These are phyloP conservation scores for Coremacera marginata DNA, from an alignment of 2,888 invertebrate species.

Conservation along the genomic window DNA sequence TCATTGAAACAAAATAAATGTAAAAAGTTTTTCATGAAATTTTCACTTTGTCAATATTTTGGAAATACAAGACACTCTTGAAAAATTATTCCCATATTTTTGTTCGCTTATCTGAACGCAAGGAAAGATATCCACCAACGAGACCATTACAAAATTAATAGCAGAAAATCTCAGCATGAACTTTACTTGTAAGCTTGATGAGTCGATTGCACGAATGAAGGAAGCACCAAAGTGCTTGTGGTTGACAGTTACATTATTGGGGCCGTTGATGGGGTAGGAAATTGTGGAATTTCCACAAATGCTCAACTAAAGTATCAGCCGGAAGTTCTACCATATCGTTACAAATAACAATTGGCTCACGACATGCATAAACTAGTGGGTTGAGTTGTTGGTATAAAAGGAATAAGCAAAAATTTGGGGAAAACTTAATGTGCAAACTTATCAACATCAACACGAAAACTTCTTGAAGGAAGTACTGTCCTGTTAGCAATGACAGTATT, in stretches of 20 bases:
- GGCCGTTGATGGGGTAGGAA: not conserved
- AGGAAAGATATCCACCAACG: too few relatives aligned
- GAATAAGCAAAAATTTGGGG: not conserved
- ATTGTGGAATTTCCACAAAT: not conserved
- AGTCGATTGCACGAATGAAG: not conserved
- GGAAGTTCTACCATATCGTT: not conserved
- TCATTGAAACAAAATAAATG: too few relatives aligned
- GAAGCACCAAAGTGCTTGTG: not conserved
- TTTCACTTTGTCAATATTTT: too few relatives aligned
- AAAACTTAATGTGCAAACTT: not conserved
- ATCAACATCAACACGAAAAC: not conserved
- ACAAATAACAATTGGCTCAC: not conserved
- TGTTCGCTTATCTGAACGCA: too few relatives aligned
- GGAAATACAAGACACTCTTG: too few relatives aligned
- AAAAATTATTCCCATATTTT: too few relatives aligned
- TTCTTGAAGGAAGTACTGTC: not conserved
- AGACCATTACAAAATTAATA: not conserved
- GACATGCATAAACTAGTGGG: not conserved
- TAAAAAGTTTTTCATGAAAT: too few relatives aligned
- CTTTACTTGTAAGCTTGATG: not conserved
- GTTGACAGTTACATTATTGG: slow-evolving; percentile 11
- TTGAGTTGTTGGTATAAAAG: not conserved
- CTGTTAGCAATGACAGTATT: not conserved
- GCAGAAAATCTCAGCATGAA: not conserved
- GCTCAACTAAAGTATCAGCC: not conserved